These are phyloP conservation scores for Chionoecetes opilio DNA, from an alignment of 1,140 invertebrate species.

Conservation along the genomic window DNA sequence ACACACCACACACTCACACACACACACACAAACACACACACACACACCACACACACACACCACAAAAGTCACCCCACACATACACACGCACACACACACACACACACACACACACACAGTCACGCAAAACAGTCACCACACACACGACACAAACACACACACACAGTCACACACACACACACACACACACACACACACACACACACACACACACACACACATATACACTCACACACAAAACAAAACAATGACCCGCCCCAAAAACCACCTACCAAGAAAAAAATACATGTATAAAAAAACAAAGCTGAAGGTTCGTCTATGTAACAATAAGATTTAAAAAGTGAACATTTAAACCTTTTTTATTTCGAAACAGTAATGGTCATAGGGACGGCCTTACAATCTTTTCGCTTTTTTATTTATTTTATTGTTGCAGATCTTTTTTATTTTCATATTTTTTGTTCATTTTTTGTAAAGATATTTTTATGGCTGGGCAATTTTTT, in stretches of 20 bases:
- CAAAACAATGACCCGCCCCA: not conserved
- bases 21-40: not conserved
- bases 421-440: not conserved
- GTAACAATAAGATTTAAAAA: too few relatives aligned
- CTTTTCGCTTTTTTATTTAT: too few relatives aligned
- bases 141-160: slow-evolving; percentile 24
- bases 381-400: too few relatives aligned
- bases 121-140: slow-evolving; percentile 18
- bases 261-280: not conserved
- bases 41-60: slow-evolving; percentile 48
- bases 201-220: slow-evolving; percentile 13
- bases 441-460: not conserved
- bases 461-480: too few relatives aligned
- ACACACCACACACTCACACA: not conserved
- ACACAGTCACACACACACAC: slow-evolving; percentile 19
- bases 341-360: too few relatives aligned
- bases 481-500: too few relatives aligned
- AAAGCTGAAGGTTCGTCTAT: too few relatives aligned
- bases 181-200: slow-evolving; percentile 32
- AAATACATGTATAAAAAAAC: too few relatives aligned
- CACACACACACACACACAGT: slow-evolving; percentile 34
- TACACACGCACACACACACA: slow-evolving; percentile 45
- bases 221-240: too few relatives aligned
- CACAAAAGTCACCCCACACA: too few relatives aligned
- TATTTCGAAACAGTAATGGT: too few relatives aligned